Evolutionary conservation across 2,888 invertebrate species (phyloP).

Genomic region (Synanthedon vespiformis): DNA sequence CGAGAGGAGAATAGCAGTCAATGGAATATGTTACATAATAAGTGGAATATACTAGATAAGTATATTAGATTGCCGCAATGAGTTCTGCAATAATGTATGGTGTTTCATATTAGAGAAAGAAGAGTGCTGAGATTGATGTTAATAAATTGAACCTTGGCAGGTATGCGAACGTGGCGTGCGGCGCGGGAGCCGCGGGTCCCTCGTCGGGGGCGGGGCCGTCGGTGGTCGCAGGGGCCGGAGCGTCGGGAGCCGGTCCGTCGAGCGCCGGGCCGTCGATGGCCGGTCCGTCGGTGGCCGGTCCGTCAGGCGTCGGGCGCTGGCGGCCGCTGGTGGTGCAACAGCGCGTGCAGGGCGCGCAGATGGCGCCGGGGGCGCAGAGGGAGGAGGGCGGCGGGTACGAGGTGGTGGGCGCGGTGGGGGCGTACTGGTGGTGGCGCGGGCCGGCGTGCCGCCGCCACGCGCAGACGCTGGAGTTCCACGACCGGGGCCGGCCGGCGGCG

Average conservation of each 20-base stretch:
- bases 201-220: conserved; percentile 2
- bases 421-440: conserved; percentile 10
- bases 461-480: conserved; percentile 50
- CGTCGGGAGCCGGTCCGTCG: conserved; percentile 19
- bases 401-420: conserved; percentile 16
- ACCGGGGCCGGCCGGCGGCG: conserved; percentile 10
- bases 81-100: too few species aligned
- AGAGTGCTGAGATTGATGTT: too few species aligned
- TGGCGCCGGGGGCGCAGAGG: neutral
- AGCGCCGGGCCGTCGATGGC: conserved; percentile 1
- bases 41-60: too few species aligned
- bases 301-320: conserved; percentile 6
- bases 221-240: conserved; percentile 4
- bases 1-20: too few species aligned
- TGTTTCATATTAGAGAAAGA: too few species aligned
- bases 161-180: conserved; percentile 18
- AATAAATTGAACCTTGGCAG: conserved; percentile 5
- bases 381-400: conserved; percentile 16
- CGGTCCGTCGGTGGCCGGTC: neutral
- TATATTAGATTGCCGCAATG: too few species aligned
- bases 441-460: conserved; percentile 15
- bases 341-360: conserved; percentile 3
- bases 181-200: neutral
- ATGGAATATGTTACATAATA: too few species aligned
- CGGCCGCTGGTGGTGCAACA: conserved; percentile 7